These are phyloP conservation scores for Pachyseris speciosa DNA, from an alignment of 64 coral and sea anemone genomes.

Conservation along the genomic window DNA sequence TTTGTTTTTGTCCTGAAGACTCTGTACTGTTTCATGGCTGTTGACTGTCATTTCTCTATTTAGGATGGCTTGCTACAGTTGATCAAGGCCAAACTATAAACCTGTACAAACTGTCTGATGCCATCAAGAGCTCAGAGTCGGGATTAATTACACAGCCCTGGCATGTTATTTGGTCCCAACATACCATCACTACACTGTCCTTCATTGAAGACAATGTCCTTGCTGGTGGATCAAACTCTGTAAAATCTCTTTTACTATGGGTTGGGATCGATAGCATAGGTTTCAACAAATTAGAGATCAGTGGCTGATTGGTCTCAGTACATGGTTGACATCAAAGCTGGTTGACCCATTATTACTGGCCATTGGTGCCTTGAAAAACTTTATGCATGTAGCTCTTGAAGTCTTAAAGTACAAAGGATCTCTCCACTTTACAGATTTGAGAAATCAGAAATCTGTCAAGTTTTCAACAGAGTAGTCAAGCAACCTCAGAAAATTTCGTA, in stretches of 20 bases:
- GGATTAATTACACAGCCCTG: conserved; percentile 81
- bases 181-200: conserved; percentile 47
- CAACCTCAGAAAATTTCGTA: conserved; percentile 5
- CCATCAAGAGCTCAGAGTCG: conserved; percentile 65
- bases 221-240: conserved; percentile 71
- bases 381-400: no score
- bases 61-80: conserved; percentile 82
- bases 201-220: conserved; percentile 87
- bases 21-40: no score
- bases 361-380: no score
- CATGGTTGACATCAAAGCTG: not conserved
- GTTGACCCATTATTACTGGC: not conserved
- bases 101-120: conserved; percentile 77
- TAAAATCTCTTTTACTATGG: conserved; percentile 80
- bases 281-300: not conserved
- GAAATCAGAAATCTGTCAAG: no score
- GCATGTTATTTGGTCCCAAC: conserved; percentile 79
- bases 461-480: no score
- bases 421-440: no score
- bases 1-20: not conserved
- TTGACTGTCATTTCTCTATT: not conserved
- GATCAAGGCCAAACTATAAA: conserved; percentile 88
- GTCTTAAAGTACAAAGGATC: no score
- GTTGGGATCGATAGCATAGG: conserved; percentile 72
- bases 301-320: not conserved